A percentile compares a stretch with the other conserved stretches of the same genome.
These are phyloP conservation scores for Sebastes dallii DNA, from an alignment of 2,797 vertebrate genomes.

Conservation along the genomic window DNA sequence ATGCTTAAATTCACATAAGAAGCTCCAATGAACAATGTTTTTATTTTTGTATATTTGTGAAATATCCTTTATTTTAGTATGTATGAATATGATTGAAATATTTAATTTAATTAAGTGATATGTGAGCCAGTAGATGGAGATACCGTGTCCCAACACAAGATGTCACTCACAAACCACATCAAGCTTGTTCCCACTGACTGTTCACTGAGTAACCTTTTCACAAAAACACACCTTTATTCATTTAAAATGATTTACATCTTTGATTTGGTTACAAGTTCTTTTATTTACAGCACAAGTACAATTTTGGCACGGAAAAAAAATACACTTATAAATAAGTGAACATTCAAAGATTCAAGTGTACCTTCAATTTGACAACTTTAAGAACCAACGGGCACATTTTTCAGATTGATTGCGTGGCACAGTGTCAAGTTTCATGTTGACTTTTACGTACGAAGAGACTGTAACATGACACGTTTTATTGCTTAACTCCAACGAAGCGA, in stretches of 20 bases:
- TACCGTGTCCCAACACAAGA: constrained; percentile 18
- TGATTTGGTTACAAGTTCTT: constrained; percentile 46
- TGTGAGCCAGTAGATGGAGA: not conserved
- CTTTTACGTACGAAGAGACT: not conserved
- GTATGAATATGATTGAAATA: not conserved
- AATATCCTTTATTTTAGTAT: not conserved
- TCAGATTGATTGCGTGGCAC: not conserved
- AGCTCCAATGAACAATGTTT: not conserved
- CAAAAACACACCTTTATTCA: constrained; percentile 24
- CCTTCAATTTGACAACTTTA: constrained; percentile 18
- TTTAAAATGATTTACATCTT: constrained; percentile 22
- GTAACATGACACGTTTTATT: not conserved
- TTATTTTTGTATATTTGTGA: not conserved
- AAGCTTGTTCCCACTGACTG: not conserved
- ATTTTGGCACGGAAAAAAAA: constrained; percentile 55
- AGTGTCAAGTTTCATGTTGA: not conserved
- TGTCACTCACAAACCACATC: constrained; percentile 15
- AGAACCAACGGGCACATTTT: not conserved
- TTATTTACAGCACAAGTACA: constrained; percentile 57
- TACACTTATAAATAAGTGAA: constrained; percentile 42
- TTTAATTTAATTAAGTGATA: not conserved
- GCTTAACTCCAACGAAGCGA: not conserved
- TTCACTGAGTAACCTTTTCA: not conserved
- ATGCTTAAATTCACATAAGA: not conserved
- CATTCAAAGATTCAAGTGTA: constrained; percentile 46